Evolutionary conservation across 1,140 invertebrate genomes (phyloP), one percentile per base, ranked within the genome.

Genomic region (Oscheius sp.): DNA sequence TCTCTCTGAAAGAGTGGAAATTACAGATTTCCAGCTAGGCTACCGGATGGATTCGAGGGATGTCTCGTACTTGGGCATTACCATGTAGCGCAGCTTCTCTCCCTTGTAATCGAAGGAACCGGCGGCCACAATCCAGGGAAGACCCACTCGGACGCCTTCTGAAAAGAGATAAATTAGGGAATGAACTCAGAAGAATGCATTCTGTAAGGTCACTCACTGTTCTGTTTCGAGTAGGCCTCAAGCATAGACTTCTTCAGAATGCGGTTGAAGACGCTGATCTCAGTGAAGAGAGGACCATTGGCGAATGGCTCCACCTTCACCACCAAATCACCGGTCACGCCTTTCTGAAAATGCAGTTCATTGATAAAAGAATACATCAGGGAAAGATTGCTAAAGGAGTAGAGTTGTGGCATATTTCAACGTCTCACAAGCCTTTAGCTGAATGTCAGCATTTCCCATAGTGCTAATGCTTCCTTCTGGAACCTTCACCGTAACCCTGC

Each of bases 201-300:
- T n/a, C n/a, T n/a, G n/a, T n/a, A n/a, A n/a, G n/a, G 23, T 26
- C 3, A 65, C 31, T 45, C 10, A 78, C 79, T 76, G 10, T 82
- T 73, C 13, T 76, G 34, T 55, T 80, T 77, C 29, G 73, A 69
- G 46, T 74, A 80, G 2, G 63, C 29, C 20, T 77, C 74, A 4
- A 82, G 45, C 28, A 73, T 58, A 32, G 75, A 67, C 38, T 52
- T 58, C 59, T 80, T 80, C 20, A 80, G 62, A 64, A 79, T 49
- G 38, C 75, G 55, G 32, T 75, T 61, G 70, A 78, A 80, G 15
- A 81, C 76, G 31, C 65, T 58, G 20, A 81, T 79, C 68, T 80
- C 79, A n/a, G 75, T 79, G 64, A 80, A 79, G 2, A 80, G 68
- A 15, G 79, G 79, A 26, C 79, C 79, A 58, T 80, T 80, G 1